Base-by-base conservation (phyloP, 2,888 invertebrate genomes). In the Tiliacea aurago region DNA sequence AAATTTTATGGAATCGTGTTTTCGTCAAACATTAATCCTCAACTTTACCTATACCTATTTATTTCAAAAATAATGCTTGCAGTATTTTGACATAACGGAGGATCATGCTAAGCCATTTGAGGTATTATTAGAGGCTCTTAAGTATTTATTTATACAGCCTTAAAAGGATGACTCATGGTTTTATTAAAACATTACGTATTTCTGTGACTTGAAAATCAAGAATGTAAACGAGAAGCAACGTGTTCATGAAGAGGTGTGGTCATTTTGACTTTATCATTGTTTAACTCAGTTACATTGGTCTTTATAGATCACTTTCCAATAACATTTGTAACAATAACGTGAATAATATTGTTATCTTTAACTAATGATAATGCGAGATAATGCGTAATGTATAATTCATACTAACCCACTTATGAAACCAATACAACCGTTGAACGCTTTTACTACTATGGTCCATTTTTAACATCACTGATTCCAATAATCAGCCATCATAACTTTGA, bases 351-450 rank as follows among this genome's bases (percentile, higher is more conserved):
- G 13, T 23, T 18, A 11, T 4, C 15, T 23, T 76, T 37, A 37
- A 23, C 7, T 13, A 37, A n/a, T n/a, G n/a, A n/a, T n/a, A n/a
- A n/a, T n/a, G n/a, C n/a, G n/a, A 41, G n/a, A 10, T 37, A 4
- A 37, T 20, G 33, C 5, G 9, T 59, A 53, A 64, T 49, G 5
- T 28, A 47, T 65, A 33, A 76, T 55, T 70, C 18, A 76, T 83
- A 82, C 83, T 83, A 69, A 83, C 83, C 83, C 70, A 83, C 61
- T 76, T 76, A 13, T 73, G 69, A 47, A 84, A 59, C 63, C 68
- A 71, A 61, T 64, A 76, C 13, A 73, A 49, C 1, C 66, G 71
- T 51, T 73, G 68, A 43, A 58, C 56, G 33, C 49, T 79, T 59
- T 64, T 79, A 49, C 49, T 62, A 15, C 58, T 69, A n/a, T n/a